Base-by-base conservation (phyloP, 2,797 vertebrate species). In the Mionectes olivaceus region DNA sequence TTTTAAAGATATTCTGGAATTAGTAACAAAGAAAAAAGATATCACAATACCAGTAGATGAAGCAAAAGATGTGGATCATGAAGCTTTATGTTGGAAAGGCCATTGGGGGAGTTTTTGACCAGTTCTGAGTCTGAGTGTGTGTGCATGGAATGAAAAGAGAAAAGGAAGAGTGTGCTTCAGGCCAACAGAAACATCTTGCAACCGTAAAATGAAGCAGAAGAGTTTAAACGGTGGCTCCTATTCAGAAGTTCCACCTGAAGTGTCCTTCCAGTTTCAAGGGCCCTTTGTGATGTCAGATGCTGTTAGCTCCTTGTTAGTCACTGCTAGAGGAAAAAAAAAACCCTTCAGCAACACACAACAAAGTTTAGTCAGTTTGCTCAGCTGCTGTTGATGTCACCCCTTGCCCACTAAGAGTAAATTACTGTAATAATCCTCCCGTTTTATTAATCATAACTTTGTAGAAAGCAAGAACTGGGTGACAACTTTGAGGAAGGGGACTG, bases 391-490 rank as follows among this genome's bases (percentile, higher is more conserved):
- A 98, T 95, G 97, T 98, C 97, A 97, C 88, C 89, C 39, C 57
- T 96, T 98, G 96, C 97, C 97, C 96, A 97, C 96, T 96, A 96
- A 96, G 95, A 96, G 95, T 97, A 95, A 98, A 94, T 98, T 97
- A 98, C 98, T 98, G 97, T 97, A 98, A 98, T 98, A 98, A 97
- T 96, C 95, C 95, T 96, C 60, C 95, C 28, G 33, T 90, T 97
- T 97, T 98, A 98, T 98, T 98, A 98, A 98, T 98, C 97, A 98
- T 96, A 96, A 96, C 92, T 90, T 96, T 97, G 95, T 90, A 98
- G 97, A 97, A 97, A 97, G 96, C 96, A 96, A 97, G 97, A 93
- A 95, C 57, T 87, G 80, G 75, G 89, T 98, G 98, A 98, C 96
- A 95, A 98, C 97, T 98, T 93, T 96, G 94, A 95, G 87, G 90